Percentiles rank a stretch among this genome's conserved stretches.
Conservation (phyloP, 92 coral and sea anemone genomes). For the Epizoanthus ramosus region DNA sequence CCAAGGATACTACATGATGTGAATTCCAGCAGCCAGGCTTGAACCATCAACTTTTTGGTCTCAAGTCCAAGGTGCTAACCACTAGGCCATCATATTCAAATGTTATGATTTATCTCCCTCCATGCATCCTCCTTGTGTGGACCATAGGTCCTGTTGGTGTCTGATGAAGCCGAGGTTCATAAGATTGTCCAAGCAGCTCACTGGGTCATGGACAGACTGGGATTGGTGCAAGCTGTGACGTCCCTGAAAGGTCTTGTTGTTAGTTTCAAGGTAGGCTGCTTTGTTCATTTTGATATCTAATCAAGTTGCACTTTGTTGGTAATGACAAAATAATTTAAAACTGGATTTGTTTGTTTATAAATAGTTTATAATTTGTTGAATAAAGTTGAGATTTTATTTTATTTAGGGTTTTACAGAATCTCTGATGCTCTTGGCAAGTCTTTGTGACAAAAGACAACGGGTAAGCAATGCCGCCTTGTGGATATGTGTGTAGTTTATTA, state of each 20-base stretch:
- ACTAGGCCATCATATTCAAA: background rate
- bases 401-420: slow-evolving; percentile 83
- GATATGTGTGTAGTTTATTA: background rate
- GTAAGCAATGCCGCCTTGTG: slow-evolving; percentile 51
- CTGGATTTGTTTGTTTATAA: too few species aligned
- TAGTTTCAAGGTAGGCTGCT: slow-evolving; percentile 78
- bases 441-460: slow-evolving; percentile 94
- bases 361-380: background rate
- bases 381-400: background rate
- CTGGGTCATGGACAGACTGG: slow-evolving; percentile 89
- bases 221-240: slow-evolving; percentile 77
- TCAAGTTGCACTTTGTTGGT: background rate
- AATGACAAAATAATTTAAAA: background rate
- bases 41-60: too few species aligned
- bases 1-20: too few species aligned
- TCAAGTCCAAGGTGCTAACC: too few species aligned
- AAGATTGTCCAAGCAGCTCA: slow-evolving; percentile 87
- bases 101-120: background rate
- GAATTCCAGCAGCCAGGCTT: too few species aligned
- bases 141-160: slow-evolving; percentile 83
- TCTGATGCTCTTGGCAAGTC: slow-evolving; percentile 77
- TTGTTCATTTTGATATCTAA: background rate
- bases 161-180: slow-evolving; percentile 94
- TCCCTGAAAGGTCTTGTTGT: slow-evolving; percentile 84
- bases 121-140: background rate